These are phyloP conservation scores for Luidia sarsii DNA, from an alignment of 53 echinoderm and acorn worm genomes.

Conservation along the genomic window DNA sequence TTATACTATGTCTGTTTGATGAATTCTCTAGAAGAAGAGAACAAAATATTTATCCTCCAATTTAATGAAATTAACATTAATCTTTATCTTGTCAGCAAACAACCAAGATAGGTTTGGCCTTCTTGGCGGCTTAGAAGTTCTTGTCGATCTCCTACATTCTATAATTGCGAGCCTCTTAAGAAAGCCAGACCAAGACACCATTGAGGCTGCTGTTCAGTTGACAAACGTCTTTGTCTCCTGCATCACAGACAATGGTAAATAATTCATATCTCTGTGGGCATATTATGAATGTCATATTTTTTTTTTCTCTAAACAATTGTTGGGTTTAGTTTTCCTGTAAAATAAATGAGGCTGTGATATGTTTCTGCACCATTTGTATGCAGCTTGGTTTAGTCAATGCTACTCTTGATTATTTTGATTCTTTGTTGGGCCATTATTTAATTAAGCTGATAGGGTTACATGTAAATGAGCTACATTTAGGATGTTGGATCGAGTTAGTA, in stretches of 20 bases:
- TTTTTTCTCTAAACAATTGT: neutral
- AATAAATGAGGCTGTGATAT: no score
- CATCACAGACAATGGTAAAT: conserved; percentile 52
- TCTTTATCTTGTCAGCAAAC: conserved; percentile 33
- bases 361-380: no score
- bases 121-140: conserved; percentile 60
- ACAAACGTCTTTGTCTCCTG: conserved; percentile 58
- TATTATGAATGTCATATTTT: neutral
- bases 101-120: conserved; percentile 65
- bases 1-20: no score
- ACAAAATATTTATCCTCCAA: no score
- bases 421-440: no score
- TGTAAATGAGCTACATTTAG: no score
- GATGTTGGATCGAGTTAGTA: no score
- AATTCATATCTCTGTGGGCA: neutral
- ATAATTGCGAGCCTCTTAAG: conserved; percentile 42
- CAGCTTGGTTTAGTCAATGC: no score
- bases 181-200: conserved; percentile 32
- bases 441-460: no score
- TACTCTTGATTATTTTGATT: no score
- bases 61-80: no score
- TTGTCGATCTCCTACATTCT: conserved; percentile 54
- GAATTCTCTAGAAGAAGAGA: no score
- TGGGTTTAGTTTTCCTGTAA: neutral
- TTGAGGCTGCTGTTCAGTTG: conserved; percentile 42